phyloP scores from a whole-genome alignment of 2,113 vertebrate species.

The Mastomys coucha region DNA sequence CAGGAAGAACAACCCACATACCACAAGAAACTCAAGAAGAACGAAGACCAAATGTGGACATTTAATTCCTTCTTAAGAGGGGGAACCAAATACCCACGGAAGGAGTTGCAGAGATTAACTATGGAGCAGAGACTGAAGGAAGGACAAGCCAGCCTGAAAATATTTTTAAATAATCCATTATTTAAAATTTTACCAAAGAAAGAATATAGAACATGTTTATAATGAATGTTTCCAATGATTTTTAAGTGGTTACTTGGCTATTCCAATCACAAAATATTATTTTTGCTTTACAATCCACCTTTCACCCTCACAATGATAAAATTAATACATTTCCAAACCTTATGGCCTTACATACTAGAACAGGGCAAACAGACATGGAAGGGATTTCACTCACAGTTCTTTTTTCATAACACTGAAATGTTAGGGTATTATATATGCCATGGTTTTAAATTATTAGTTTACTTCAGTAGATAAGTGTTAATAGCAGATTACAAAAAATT shows the following conservation, averaged over 20 bases:
- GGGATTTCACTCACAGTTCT: not conserved
- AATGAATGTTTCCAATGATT: not conserved
- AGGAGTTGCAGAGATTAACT: no score
- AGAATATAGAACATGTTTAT: not conserved
- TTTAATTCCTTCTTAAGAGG: no score
- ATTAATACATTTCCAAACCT: slow-evolving; percentile 23
- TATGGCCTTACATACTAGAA: not conserved
- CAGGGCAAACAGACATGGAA: not conserved
- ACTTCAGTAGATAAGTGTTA: not conserved
- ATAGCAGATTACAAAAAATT: not conserved
- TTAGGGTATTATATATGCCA: not conserved
- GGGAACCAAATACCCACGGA: no score
- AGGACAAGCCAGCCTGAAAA: no score
- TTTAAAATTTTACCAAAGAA: not conserved
- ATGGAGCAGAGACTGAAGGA: no score
- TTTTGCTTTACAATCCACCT: slow-evolving; percentile 12
- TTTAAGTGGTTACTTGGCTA: not conserved
- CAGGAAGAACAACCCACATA: no score
- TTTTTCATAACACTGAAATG: not conserved
- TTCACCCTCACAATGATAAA: not conserved
- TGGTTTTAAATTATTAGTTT: not conserved
- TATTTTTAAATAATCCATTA: not conserved
- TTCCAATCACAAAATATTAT: not conserved
- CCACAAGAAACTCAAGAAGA: no score
- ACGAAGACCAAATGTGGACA: no score